Evolutionary conservation across 2,797 vertebrate species (phyloP).

Genomic region (Choloepus didactylus): DNA sequence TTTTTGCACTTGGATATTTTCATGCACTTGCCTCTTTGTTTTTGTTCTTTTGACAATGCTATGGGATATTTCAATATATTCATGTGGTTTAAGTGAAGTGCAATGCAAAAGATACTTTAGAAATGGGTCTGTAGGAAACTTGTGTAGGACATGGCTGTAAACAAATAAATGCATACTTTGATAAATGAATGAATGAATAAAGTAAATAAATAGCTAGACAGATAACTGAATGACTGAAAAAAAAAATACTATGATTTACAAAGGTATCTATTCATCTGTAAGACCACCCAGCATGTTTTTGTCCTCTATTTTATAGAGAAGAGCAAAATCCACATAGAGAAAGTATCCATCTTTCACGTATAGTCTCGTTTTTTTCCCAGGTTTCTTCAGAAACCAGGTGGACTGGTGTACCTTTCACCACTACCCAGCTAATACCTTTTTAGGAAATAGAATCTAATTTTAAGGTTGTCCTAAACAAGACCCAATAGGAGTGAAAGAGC

Average conservation of each 20-base stretch:
- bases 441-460: background rate
- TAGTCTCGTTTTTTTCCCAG: background rate
- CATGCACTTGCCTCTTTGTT: background rate
- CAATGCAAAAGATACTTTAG: background rate
- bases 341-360: background rate
- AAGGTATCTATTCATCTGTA: background rate
- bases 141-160: background rate
- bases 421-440: background rate
- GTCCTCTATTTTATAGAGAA: background rate
- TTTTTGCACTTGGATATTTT: background rate
- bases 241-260: background rate
- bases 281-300: background rate
- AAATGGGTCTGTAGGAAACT: background rate
- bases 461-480: background rate
- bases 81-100: background rate
- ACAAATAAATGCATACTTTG: background rate
- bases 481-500: background rate
- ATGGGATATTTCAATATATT: background rate
- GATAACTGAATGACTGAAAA: too few relatives aligned
- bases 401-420: background rate
- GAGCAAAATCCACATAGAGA: background rate
- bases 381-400: background rate
- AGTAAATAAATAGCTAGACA: background rate
- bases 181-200: background rate
- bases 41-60: background rate